Base-by-base conservation (phyloP, 2,888 invertebrate genomes). In the Suillia variegata region DNA sequence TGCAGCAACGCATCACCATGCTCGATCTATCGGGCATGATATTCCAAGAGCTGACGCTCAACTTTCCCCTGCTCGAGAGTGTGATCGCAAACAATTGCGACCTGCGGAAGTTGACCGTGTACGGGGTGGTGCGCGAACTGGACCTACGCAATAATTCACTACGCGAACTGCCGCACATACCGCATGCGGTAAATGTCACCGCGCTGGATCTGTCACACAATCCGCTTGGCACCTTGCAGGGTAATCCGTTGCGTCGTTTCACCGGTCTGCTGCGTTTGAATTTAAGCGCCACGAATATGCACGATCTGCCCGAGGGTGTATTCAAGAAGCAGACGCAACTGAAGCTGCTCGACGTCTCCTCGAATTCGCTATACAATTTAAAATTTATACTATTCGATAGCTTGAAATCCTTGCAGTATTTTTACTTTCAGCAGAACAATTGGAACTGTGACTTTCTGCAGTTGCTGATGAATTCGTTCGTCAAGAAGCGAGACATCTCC, bases 361-460 rank as follows among this genome's bases (percentile, higher is more conserved):
- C 66, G 5, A 80, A 80, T 51, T 70, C 73, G 2, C 65, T 80
- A 5, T 79, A 76, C 59, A 78, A 71, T 33, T 57, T 80, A 38
- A 80, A 80, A 66, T 77, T 78, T 58, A 76, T 76, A 10, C 68
- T 78, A 47, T 80, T 80, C 64, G 79, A 80, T 18, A 75, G 67
- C 56, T 61, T 80, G 22, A 79, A 78, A 70, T 63, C 71, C 15
- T 62, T 80, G 69, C 74, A 79, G 67, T 80, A 78, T 66, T 80
- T 80, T 64, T 74, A 80, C 67, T 80, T 80, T 66, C 76, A 80
- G 62, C 73, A 72, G 65, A 80, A 80, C 56, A 80, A 80, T 52
- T 80, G 80, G 80, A 80, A 80, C 38, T 80, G 80, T 56, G 80
- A 80, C 54, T 80, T 80, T 47, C 63, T 80, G 38, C 80, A 80